Evolutionary conservation across 1,140 invertebrate species (phyloP).

Genomic region (Eufriesea mexicana): DNA sequence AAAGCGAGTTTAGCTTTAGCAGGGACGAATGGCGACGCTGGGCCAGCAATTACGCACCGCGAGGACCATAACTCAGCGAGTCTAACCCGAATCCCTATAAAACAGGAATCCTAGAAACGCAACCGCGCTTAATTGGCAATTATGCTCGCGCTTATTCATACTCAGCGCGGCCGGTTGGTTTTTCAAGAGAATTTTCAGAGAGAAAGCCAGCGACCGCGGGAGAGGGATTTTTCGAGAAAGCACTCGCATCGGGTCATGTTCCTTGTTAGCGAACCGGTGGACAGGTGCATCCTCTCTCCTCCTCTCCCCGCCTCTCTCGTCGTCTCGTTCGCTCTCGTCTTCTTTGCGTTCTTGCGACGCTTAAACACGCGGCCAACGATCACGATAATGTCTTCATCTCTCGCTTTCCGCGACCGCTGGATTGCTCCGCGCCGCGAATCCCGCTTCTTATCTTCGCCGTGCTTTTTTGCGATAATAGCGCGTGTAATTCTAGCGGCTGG

Average conservation of each 20-base stretch:
- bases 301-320: neutral
- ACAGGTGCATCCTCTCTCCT: constrained; percentile 48
- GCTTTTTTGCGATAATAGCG: constrained; percentile 50
- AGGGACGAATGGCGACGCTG: too few relatives aligned
- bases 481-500: constrained; percentile 43
- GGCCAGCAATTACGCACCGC: too few relatives aligned
- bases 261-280: constrained; percentile 31
- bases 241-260: neutral
- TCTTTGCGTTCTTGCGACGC: constrained; percentile 48
- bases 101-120: neutral
- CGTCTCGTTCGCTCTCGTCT: neutral
- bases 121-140: neutral
- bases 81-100: neutral
- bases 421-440: constrained; percentile 46
- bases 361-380: constrained; percentile 55
- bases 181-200: neutral
- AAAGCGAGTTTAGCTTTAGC: too few relatives aligned
- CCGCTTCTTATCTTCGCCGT: constrained; percentile 36
- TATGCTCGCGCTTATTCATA: neutral
- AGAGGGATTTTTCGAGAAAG: neutral
- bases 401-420: constrained; percentile 39
- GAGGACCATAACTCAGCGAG: too few relatives aligned
- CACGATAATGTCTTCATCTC: constrained; percentile 65
- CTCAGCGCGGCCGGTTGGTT: neutral
- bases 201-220: neutral